Base-by-base conservation (phyloP, 1,140 invertebrate species). In the Pachypsylla venusta region DNA sequence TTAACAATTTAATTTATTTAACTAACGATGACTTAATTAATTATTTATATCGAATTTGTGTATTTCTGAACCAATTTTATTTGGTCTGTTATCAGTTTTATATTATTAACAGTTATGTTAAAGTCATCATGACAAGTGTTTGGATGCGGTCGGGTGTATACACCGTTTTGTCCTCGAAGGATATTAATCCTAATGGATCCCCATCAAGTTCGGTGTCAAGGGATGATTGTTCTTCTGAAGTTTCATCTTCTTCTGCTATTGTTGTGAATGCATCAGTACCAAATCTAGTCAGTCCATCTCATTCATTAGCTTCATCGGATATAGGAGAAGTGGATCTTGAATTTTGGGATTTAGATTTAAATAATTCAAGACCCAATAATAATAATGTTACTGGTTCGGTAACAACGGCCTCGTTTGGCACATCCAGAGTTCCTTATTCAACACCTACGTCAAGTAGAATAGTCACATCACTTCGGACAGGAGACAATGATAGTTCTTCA, bases 271-370 rank as follows among this genome's bases (percentile, higher is more conserved):
- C 70, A 69, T 0, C 67, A 66, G 1, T 68, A 69, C 57, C 70
- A 69, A 62, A 68, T 70, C 61, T 26, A 40, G 80, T 81, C 78
- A 70, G 67, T 62, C 82, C 83, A 39, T 78, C 81, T 16, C 80
- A 82, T 56, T 83, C 81, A 25, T 70, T 85, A 64, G 71, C 74
- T 63, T 80, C 81, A 59, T 78, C 76, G 7, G 77, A 77, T 53
- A 74, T 80, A 68, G 71, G 84, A 68, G 74, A 85, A 67, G 81
- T 83, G 56, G 85, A 87, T 62, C 75, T 89, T 48, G 87, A 90
- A 64, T 76, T 90, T 59, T 91, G 87, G 87, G 81, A 88, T 61
- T 78, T 81, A 54, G 79, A 81, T 66, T 69, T 78, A 35, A 74
- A 75, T 64, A 48, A 19, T 19, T 48, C 42, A 3, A n/a, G n/a